A percentile compares a stretch with the other conserved stretches of the same genome.
These are phyloP conservation scores for Xenopus petersii DNA, from an alignment of 2,797 vertebrate genomes.

Conservation along the genomic window DNA sequence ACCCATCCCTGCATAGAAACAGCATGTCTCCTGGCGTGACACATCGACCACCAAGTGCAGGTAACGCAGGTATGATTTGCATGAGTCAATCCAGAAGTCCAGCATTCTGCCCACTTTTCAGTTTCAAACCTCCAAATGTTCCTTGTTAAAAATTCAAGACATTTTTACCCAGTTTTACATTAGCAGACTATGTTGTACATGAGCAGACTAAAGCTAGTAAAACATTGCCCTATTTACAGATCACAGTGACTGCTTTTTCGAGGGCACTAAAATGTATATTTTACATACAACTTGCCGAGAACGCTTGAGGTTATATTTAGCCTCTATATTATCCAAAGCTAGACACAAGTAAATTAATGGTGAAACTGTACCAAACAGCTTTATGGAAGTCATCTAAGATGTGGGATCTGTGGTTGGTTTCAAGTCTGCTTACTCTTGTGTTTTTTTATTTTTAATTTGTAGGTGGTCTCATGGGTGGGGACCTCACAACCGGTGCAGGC, in stretches of 20 bases:
- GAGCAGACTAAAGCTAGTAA: background rate
- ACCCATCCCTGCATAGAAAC: conserved; percentile 96
- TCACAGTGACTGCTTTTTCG: conserved; percentile 3
- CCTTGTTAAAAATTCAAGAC: too few relatives aligned
- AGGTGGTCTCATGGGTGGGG: conserved; percentile 99
- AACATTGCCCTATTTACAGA: background rate
- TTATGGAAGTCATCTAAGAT: conserved; percentile 37
- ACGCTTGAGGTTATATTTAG: background rate
- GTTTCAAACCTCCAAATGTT: too few relatives aligned
- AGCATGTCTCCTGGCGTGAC: conserved; percentile 98
- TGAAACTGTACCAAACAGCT: conserved; percentile 14
- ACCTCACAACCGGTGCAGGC: conserved; percentile 97
- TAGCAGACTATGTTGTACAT: too few relatives aligned
- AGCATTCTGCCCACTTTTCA: too few relatives aligned
- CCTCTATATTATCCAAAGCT: conserved; percentile 17
- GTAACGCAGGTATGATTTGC: conserved; percentile 76
- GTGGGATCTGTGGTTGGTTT: conserved; percentile 47
- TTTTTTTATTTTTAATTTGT: conserved; percentile 65
- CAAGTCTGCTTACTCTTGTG: conserved; percentile 47
- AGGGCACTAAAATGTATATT: background rate
- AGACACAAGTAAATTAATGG: conserved; percentile 27
- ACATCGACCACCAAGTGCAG: conserved; percentile 97
- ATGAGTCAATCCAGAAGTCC: too few relatives aligned
- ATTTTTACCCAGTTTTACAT: too few relatives aligned
- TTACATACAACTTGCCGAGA: conserved; percentile 1